Evolutionary conservation across 2,113 vertebrate species (phyloP).

Genomic region (Campylorhamphus procurvoides): DNA sequence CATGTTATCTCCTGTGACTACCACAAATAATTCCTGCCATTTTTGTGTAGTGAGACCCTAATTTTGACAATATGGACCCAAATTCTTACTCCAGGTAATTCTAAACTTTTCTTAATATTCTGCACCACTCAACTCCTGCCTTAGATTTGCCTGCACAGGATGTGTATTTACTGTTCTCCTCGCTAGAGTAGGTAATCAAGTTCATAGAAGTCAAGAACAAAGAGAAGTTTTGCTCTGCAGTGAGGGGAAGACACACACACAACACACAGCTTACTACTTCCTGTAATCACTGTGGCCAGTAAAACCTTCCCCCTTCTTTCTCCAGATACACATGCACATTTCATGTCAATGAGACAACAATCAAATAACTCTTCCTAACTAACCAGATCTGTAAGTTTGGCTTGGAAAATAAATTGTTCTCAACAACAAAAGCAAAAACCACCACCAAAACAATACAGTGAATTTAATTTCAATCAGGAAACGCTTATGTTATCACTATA

Average conservation of each 20-base stretch:
- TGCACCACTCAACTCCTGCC: neutral
- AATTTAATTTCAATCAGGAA: neutral
- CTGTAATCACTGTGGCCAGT: neutral
- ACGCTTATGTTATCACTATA: slow-evolving; percentile 51
- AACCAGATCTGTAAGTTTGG: neutral
- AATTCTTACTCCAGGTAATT: neutral
- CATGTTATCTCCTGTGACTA: neutral
- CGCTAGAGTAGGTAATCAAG: neutral
- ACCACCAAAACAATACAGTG: neutral
- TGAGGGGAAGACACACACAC: neutral
- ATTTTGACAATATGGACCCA: neutral
- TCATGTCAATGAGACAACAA: neutral
- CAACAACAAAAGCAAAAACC: neutral
- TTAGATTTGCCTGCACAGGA: neutral
- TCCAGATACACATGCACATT: neutral
- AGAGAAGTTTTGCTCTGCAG: neutral
- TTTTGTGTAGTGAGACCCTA: neutral
- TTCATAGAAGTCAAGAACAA: neutral
- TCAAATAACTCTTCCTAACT: neutral
- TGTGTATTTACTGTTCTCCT: neutral
- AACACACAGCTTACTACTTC: neutral
- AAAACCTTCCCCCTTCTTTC: neutral
- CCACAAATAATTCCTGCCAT: neutral
- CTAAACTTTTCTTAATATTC: neutral
- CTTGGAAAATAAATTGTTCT: neutral